phyloP scores from a whole-genome alignment of 2,113 vertebrate genomes.

The Carassius gibelio region DNA sequence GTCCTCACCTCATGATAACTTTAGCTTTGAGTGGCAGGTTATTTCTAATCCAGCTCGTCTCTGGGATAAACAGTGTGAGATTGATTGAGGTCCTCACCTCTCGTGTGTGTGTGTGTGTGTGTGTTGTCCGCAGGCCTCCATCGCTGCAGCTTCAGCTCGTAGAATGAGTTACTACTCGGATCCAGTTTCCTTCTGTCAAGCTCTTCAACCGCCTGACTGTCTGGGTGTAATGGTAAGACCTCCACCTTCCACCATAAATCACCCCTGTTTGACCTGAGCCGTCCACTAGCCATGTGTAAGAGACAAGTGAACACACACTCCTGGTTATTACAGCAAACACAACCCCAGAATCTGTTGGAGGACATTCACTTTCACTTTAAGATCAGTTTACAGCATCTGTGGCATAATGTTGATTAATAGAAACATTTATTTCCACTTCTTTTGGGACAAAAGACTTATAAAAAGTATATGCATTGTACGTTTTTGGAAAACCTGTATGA shows the following conservation, averaged over 20 bases:
- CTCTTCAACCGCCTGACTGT: conserved; percentile 77
- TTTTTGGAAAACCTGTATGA: no score
- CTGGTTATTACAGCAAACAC: neutral
- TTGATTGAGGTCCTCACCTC: conserved; percentile 62
- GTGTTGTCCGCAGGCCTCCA: conserved; percentile 28
- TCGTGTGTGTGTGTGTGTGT: conserved; percentile 35
- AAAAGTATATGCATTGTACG: no score
- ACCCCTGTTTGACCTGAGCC: conserved; percentile 59
- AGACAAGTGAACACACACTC: conserved; percentile 42
- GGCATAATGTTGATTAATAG: neutral
- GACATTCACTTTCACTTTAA: neutral
- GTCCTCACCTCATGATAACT: neutral
- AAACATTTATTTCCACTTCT: neutral
- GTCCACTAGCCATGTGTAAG: conserved; percentile 60
- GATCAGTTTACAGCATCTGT: neutral
- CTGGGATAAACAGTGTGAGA: conserved; percentile 70
- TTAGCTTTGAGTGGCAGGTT: conserved; percentile 51
- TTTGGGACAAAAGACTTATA: neutral
- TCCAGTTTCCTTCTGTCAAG: conserved; percentile 74
- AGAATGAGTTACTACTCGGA: conserved; percentile 93
- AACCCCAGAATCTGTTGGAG: neutral
- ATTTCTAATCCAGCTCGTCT: conserved; percentile 39
- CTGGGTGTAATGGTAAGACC: conserved; percentile 84
- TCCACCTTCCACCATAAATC: conserved; percentile 69
- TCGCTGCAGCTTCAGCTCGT: conserved; percentile 54